Evolutionary conservation across 37 sponge, comb jelly and placozoan genomes (phyloP).

Genomic region (Spongilla lacustris): DNA sequence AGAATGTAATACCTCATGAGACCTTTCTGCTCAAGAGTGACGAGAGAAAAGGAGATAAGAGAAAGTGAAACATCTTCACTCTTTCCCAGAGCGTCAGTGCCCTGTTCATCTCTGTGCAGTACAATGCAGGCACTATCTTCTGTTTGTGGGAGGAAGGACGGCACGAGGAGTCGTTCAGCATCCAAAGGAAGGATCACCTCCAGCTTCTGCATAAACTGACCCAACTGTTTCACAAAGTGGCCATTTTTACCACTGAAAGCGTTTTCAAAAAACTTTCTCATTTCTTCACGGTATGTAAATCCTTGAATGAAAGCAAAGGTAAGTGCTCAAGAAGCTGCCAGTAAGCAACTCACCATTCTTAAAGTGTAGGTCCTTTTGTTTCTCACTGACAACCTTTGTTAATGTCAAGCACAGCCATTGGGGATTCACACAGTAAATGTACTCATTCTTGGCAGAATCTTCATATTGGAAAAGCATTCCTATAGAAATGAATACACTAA

Average conservation of each 20-base stretch:
- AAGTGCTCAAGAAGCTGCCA: neutral
- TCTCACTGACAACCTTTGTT: constrained; percentile 65
- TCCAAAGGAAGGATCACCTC: constrained; percentile 77
- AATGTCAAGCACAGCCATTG: constrained; percentile 84
- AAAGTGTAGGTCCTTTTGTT: constrained; percentile 47
- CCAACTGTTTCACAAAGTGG: constrained; percentile 17
- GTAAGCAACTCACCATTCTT: constrained; percentile 49
- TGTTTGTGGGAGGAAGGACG: constrained; percentile 78
- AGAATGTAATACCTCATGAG: constrained; percentile 57
- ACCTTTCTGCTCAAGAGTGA: constrained; percentile 15
- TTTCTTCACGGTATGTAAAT: constrained; percentile 37
- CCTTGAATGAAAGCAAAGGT: constrained; percentile 30
- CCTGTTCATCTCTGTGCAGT: neutral
- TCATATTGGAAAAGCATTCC: constrained; percentile 83
- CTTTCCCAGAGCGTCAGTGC: neutral
- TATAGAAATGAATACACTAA: neutral
- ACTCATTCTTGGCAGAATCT: constrained; percentile 51
- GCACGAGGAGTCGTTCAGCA: constrained; percentile 62
- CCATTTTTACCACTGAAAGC: neutral
- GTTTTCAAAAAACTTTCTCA: constrained; percentile 37
- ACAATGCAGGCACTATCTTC: constrained; percentile 45
- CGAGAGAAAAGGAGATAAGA: neutral
- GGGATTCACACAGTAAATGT: constrained; percentile 85
- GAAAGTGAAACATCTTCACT: neutral
- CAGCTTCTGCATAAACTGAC: constrained; percentile 78